Evolutionary conservation across 2,888 invertebrate species (phyloP), one percentile per base, ranked within the genome.

Genomic region (Drosophila cracens): DNA sequence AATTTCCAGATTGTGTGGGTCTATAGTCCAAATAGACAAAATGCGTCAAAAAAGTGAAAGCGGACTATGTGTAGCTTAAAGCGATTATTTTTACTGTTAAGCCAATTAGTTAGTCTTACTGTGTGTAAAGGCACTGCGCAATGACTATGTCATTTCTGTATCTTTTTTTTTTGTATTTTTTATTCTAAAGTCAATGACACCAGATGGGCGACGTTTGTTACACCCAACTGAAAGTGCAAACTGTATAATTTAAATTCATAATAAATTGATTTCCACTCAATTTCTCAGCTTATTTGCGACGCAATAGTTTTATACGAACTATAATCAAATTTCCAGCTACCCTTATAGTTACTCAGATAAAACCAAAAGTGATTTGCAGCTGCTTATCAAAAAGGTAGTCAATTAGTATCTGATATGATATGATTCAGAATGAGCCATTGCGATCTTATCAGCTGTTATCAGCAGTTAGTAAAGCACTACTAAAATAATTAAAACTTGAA

Each of bases 51-150:
- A 82, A 70, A 68, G 79, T 74, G 76, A 76, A 64, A 69, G 46
- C 64, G 52, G 33, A 51, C 34, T 53, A 43, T 52, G 68, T 54
- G 38, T 53, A 70, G 40, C 48, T 69, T 82, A 80, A 78, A 73
- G 74, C 70, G 83, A 72, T 81, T 81, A 81, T 73, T 80, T 79
- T 72, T 78, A 83, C 75, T 80, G 83, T 69, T 83, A 83, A 82
- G 81, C 81, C 81, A 82, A 82, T 82, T 82, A 82, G 83, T 51
- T 54, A 16, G 63, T 52, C 64, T 71, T 65, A 70, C 70, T 79
- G 36, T 48, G 27, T 33, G 40, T 33, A 56, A 51, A 33, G 48
- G 18, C 29, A 49, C 4, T 31, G 60, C 29, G 31, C 58, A 54
- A 54, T 67, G 46, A 62, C 48, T 57, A 46, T 13, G 34, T 54